Conservation (phyloP, 2,113 vertebrate species). For the Toxotes chatareus region DNA sequence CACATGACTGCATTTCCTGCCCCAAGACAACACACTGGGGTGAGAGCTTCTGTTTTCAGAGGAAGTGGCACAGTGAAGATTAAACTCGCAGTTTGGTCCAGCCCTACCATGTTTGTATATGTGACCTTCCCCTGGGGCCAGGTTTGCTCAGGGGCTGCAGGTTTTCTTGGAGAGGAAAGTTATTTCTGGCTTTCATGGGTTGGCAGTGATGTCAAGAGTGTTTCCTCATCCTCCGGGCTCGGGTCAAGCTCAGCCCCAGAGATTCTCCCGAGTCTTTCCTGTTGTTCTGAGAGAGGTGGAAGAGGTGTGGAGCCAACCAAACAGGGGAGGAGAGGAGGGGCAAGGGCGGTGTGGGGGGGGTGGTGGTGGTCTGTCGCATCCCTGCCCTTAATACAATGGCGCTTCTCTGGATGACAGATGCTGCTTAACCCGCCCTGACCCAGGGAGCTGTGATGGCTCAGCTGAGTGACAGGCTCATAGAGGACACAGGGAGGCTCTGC, state of each 20-base stretch:
- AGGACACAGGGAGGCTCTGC: slow-evolving; percentile 57
- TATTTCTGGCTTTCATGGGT: slow-evolving; percentile 73
- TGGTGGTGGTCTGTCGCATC: slow-evolving; percentile 41
- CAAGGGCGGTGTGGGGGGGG: neutral
- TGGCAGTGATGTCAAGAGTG: slow-evolving; percentile 78
- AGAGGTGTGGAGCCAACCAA: slow-evolving; percentile 57
- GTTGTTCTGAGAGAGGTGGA: slow-evolving; percentile 71
- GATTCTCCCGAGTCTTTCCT: slow-evolving; percentile 80
- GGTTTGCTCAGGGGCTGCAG: slow-evolving; percentile 48
- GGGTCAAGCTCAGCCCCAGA: slow-evolving; percentile 74
- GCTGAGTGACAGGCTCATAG: slow-evolving; percentile 76
- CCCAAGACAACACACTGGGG: slow-evolving; percentile 19
- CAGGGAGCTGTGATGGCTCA: slow-evolving; percentile 67
- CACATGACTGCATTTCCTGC: slow-evolving; percentile 48
- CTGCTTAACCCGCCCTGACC: slow-evolving; percentile 83
- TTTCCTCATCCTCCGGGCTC: slow-evolving; percentile 77
- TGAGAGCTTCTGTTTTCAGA: slow-evolving; percentile 41
- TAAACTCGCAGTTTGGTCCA: slow-evolving; percentile 31
- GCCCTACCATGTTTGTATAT: slow-evolving; percentile 50
- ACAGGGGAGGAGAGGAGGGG: neutral
- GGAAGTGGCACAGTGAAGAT: slow-evolving; percentile 57
- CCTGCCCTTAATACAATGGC: slow-evolving; percentile 71
- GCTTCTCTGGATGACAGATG: slow-evolving; percentile 83
- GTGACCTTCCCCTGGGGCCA: slow-evolving; percentile 53
- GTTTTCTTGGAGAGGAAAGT: slow-evolving; percentile 71